phyloP scores from a whole-genome alignment of 2,888 invertebrate species.

The Ctenicera cuprea region DNA sequence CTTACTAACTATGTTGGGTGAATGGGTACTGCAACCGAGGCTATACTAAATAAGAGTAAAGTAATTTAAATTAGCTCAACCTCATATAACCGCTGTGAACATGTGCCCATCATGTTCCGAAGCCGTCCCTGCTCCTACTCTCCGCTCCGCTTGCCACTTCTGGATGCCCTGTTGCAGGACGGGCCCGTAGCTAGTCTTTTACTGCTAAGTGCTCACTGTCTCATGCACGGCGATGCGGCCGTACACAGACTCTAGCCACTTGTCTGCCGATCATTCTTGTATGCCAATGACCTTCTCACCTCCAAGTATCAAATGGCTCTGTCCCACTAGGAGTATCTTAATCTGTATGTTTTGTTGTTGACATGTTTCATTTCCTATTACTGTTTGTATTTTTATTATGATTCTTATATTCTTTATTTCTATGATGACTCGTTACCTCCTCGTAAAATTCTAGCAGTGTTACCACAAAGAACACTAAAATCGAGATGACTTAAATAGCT shows the following conservation, averaged over 20 bases:
- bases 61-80: slow-evolving; percentile 56
- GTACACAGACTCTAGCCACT: slow-evolving; percentile 57
- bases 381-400: slow-evolving; percentile 66
- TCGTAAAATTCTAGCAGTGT: slow-evolving; percentile 63
- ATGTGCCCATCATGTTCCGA: slow-evolving; percentile 62
- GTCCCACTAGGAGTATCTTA: slow-evolving; percentile 74
- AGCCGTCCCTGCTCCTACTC: slow-evolving; percentile 55
- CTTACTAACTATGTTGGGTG: slow-evolving; percentile 53
- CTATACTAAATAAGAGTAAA: slow-evolving; percentile 64
- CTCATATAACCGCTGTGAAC: slow-evolving; percentile 63
- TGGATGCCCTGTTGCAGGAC: slow-evolving; percentile 60
- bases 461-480: slow-evolving; percentile 46
- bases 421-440: slow-evolving; percentile 72
- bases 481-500: slow-evolving; percentile 46
- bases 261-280: slow-evolving; percentile 68
- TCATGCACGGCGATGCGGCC: slow-evolving; percentile 48
- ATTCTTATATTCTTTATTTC: slow-evolving; percentile 61
- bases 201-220: slow-evolving; percentile 53
- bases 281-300: slow-evolving; percentile 73
- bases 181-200: slow-evolving; percentile 55
- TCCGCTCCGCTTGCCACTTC: slow-evolving; percentile 60
- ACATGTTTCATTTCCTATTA: slow-evolving; percentile 70
- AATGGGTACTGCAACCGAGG: slow-evolving; percentile 65
- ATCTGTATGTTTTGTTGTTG: slow-evolving; percentile 73
- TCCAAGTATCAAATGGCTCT: slow-evolving; percentile 77